phyloP scores from a whole-genome alignment of 2,797 vertebrate species.

The Carcharodon carcharias region DNA sequence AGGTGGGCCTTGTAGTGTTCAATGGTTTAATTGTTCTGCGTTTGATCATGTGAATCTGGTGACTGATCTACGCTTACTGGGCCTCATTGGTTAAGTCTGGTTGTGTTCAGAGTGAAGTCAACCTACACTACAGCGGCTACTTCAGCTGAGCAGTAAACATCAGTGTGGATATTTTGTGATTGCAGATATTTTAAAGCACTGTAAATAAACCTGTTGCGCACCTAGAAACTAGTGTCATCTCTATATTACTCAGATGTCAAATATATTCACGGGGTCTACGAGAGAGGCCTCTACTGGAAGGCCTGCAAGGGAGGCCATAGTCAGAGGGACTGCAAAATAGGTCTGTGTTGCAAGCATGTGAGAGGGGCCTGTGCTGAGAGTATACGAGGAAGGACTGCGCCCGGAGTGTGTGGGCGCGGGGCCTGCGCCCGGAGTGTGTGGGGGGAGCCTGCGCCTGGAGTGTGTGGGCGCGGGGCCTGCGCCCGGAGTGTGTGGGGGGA shows the following conservation, averaged over 20 bases:
- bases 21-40: background rate
- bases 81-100: background rate
- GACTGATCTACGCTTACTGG: background rate
- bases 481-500: too few species aligned
- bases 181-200: background rate
- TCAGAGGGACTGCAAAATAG: background rate
- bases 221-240: background rate
- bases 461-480: too few species aligned
- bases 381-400: slow-evolving; percentile 40
- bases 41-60: background rate
- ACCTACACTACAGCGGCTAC: background rate
- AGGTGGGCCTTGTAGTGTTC: background rate
- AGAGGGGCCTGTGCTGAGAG: background rate
- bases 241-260: background rate
- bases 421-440: too few species aligned
- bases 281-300: background rate
- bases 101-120: background rate
- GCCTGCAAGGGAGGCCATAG: slow-evolving; percentile 32
- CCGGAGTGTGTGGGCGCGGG: background rate
- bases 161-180: background rate
- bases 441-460: too few species aligned
- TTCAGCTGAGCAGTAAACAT: too few species aligned
- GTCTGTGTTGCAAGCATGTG: background rate
- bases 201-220: too few species aligned
- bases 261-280: background rate